These are phyloP conservation scores for Dendrolimus houi DNA, from an alignment of 2,888 invertebrate genomes.

Conservation along the genomic window DNA sequence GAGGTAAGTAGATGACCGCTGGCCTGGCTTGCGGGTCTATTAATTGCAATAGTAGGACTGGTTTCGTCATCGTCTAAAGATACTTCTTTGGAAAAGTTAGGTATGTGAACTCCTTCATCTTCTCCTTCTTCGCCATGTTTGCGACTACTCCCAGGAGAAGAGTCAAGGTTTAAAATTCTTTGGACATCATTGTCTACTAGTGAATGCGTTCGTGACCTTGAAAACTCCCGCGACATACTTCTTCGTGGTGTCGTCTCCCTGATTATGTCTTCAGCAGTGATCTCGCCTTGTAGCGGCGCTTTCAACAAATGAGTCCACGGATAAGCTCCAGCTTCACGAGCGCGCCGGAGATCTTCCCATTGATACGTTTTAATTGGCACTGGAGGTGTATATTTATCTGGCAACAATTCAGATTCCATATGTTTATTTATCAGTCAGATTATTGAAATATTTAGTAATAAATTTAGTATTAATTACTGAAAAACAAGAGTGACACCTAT, in stretches of 20 bases:
- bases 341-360: constrained; percentile 87
- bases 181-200: constrained; percentile 51
- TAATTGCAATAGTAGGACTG: constrained; percentile 32
- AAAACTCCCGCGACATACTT: constrained; percentile 67
- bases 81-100: constrained; percentile 68
- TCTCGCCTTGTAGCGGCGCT: constrained; percentile 71
- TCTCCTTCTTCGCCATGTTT: constrained; percentile 64
- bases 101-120: constrained; percentile 63
- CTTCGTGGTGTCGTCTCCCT: constrained; percentile 61
- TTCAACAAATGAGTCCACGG: constrained; percentile 89
- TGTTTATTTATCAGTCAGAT: constrained; percentile 46
- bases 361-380: constrained; percentile 86
- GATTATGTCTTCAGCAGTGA: constrained; percentile 69
- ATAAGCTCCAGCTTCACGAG: constrained; percentile 83
- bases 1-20: constrained; percentile 42
- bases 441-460: constrained; percentile 14
- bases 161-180: constrained; percentile 62
- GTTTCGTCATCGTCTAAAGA: constrained; percentile 69
- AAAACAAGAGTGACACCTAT: constrained; percentile 15
- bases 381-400: constrained; percentile 76
- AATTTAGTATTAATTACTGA: constrained; percentile 11
- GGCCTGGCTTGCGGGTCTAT: constrained; percentile 40
- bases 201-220: constrained; percentile 62
- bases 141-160: constrained; percentile 69
- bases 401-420: constrained; percentile 74